Evolutionary conservation across 2,797 vertebrate genomes (phyloP), one percentile per base, ranked within the genome.

Genomic region (Takifugu ocellatus): DNA sequence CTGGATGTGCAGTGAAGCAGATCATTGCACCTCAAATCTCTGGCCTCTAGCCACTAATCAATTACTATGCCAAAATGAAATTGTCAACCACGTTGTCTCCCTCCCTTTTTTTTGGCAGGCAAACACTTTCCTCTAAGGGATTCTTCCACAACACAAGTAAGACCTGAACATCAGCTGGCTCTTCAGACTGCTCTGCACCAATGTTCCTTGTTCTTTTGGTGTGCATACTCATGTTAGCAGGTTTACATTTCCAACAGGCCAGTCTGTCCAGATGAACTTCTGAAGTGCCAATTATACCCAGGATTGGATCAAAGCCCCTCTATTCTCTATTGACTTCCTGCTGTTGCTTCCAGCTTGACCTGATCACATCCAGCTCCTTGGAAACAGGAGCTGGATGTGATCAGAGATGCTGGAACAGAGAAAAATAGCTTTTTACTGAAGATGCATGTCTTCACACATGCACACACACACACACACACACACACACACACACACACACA

Each of bases 1-100:
- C 63, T 57, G 72, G 62, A 77, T 74, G 66, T 68, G 69, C 56
- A 33, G 66, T 60, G 72, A 81, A 86, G 83, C 83, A 85, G 70
- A 88, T 87, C 77, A 84, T 85, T 83, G 84, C 77, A 77, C 63
- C 70, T 81, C 60, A 79, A 77, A 87, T 81, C 67, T 69, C 57
- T 7, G 63, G 53, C 66, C 79, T 70, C 63, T 70, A 51, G 60
- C 29, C 26, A 21, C 66, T 83, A 78, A 84, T 86, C 71, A 80
- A 87, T 81, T 67, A 86, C 74, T 63, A 17, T 43, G 51, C 46
- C 29, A 70, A 72, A 86, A 85, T 85, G 66, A 80, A 83, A 84
- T 76, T 78, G 75, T 83, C 72, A 74, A 72, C 52, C 73, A 61
- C 45, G 52, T 66, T 53, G 25, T 54, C 36, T 10, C 66, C 31